These are phyloP conservation scores for Somateria mollissima DNA, from an alignment of 2,797 vertebrate genomes.

Conservation along the genomic window DNA sequence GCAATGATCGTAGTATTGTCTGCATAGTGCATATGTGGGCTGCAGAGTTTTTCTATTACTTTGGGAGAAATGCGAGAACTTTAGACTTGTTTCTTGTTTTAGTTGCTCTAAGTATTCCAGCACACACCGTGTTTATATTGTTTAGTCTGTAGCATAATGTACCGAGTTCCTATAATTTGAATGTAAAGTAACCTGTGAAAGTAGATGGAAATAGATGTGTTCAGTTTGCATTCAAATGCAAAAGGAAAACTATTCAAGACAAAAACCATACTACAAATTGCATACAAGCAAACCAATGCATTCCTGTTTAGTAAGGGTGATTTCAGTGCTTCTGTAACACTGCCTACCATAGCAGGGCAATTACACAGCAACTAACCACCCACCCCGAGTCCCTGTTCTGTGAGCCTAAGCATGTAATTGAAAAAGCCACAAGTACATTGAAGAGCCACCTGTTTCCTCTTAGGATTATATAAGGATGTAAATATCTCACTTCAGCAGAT, in stretches of 20 bases:
- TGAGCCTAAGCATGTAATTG: constrained; percentile 24
- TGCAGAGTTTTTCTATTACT: neutral
- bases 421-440: constrained; percentile 1
- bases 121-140: neutral
- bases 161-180: neutral
- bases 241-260: neutral
- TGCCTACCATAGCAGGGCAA: constrained; percentile 16
- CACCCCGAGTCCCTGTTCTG: neutral
- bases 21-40: neutral
- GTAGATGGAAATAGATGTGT: neutral
- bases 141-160: neutral
- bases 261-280: neutral
- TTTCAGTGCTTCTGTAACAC: neutral
- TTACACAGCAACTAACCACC: constrained; percentile 3
- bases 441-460: constrained; percentile 38
- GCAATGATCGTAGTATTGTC: neutral
- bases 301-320: neutral
- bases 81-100: neutral
- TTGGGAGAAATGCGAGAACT: neutral
- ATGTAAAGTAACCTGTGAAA: constrained; percentile 20
- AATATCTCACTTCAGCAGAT: neutral
- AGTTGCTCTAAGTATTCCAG: neutral
- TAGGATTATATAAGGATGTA: constrained; percentile 2
- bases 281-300: neutral
- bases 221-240: neutral